Evolutionary conservation across 2,888 invertebrate genomes (phyloP).

Genomic region (Leptopterna dolabrata): DNA sequence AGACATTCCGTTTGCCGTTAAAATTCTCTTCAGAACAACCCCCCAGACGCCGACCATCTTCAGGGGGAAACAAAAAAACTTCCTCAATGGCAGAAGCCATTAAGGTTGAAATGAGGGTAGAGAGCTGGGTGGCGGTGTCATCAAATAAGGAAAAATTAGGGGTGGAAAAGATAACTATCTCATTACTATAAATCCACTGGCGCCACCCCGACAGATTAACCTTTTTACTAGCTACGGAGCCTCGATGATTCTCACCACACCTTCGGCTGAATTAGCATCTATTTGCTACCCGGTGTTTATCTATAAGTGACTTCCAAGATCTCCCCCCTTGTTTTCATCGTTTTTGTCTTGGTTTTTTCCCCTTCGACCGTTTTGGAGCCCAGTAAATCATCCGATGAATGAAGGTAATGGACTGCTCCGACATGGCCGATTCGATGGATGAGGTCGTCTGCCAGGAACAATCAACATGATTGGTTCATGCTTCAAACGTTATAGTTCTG

Average conservation of each 20-base stretch:
- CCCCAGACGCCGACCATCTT: neutral
- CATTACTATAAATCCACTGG: conserved; percentile 49
- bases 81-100: neutral
- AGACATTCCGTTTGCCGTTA: neutral
- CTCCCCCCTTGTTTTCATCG: conserved; percentile 10
- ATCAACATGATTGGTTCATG: neutral
- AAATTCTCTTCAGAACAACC: neutral
- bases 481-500: too few relatives aligned
- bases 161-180: conserved; percentile 50
- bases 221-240: conserved; percentile 19
- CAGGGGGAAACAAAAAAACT: neutral
- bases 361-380: neutral
- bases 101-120: neutral
- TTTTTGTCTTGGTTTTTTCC: neutral
- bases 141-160: conserved; percentile 20
- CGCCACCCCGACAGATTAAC: conserved; percentile 50
- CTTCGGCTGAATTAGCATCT: conserved; percentile 46
- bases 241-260: conserved; percentile 47
- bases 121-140: neutral
- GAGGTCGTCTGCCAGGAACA: neutral
- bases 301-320: conserved; percentile 35
- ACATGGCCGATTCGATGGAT: neutral
- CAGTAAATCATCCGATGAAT: neutral
- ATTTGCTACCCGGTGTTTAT: conserved; percentile 50
- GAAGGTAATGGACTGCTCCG: neutral